phyloP scores from a whole-genome alignment of 2,888 invertebrate species.

The Lobophora halterata region DNA sequence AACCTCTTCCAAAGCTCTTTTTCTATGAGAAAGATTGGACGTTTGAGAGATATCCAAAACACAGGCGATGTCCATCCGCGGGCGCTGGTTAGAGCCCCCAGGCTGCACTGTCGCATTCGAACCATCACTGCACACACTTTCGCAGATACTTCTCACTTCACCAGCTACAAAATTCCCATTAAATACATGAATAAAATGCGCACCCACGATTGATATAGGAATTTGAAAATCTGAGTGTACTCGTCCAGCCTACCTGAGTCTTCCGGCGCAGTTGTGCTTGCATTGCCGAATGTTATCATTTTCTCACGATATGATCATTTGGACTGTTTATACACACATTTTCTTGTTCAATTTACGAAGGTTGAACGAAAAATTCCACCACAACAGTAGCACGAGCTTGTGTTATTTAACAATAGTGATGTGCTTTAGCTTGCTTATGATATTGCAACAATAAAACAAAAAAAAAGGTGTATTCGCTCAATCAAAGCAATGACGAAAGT shows the following conservation, averaged over 20 bases:
- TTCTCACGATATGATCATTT: conserved; percentile 64
- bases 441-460: not conserved
- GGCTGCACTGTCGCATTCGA: conserved; percentile 75
- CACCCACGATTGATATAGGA: no score
- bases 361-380: conserved; percentile 45
- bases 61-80: conserved; percentile 93
- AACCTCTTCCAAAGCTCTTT: conserved; percentile 91
- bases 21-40: conserved; percentile 87
- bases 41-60: conserved; percentile 90
- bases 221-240: conserved; percentile 47
- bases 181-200: no score
- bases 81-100: conserved; percentile 67
- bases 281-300: conserved; percentile 75
- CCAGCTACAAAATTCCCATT: conserved; percentile 51
- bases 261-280: conserved; percentile 64
- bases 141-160: conserved; percentile 77
- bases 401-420: conserved; percentile 73
- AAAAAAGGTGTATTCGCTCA: not conserved
- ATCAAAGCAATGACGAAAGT: no score
- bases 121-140: conserved; percentile 77
- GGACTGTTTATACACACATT: conserved; percentile 57
- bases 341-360: conserved; percentile 50
- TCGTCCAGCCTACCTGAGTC: conserved; percentile 58
- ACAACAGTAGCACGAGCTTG: conserved; percentile 52
- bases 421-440: conserved; percentile 22